Base-by-base conservation (phyloP, 2,113 vertebrate species). In the Archocentrus centrarchus region DNA sequence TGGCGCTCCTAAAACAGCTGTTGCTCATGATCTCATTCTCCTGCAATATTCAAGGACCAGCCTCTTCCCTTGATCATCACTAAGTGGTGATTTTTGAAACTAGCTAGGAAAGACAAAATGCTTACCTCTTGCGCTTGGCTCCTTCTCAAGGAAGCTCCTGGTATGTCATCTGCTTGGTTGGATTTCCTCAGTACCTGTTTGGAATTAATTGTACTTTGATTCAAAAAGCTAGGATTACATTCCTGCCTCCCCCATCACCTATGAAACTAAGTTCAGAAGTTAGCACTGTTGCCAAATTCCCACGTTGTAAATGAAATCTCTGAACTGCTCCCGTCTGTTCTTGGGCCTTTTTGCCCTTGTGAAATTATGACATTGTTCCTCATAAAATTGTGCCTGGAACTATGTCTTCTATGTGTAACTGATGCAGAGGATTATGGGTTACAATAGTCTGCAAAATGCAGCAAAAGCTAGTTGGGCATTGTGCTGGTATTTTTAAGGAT, bases 61-160 rank as follows among this genome's bases (percentile, higher is more conserved):
- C 47, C 47, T 70, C 1, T 70, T 15, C 9, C 41, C 24, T 70
- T 50, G 24, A 50, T 50, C 50, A 50, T 30, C 9, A 30, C 24
- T 30, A 30, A 9, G 41, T 11, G 1, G 64, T 70, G 8, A 50
- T 1, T 41, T 70, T 50, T 30, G 66, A 30, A 70, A 24, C 66
- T 70, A 30, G 64, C 9, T 20, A n/a, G 41, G 9, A 47, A 15
- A 68, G 41, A 30, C 47, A 20, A 70, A 50, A 11, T 24, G 64
- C 1, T 22, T 27, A 68, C 0, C 17, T 27, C 18, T 55, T n/a
- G 7, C 7, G 20, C 64, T 47, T 2, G 0, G 30, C 64, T 44
- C 41, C 41, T 44, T 44, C 41, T 70, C 66, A 24, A 20, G 66
- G 44, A 7, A 70, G 66, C 17, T 50, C 17, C 66, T 3, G 0